Conservation (phyloP, 2,888 invertebrate genomes). For the Megastigmus dorsalis region DNA sequence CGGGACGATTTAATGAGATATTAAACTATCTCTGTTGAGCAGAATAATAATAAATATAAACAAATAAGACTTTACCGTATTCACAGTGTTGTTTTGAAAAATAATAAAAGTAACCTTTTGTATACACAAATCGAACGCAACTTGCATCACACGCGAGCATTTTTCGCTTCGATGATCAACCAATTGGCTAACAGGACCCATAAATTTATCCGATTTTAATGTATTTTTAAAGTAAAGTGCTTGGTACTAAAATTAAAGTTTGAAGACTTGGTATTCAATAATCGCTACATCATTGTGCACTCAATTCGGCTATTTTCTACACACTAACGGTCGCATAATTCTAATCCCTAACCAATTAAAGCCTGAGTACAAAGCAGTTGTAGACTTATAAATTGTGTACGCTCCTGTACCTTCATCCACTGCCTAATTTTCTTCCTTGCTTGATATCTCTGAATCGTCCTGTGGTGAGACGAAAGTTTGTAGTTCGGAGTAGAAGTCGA, state of each 20-base stretch:
- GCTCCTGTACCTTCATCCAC: slow-evolving; percentile 11
- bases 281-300: slow-evolving; percentile 7
- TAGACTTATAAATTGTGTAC: slow-evolving; percentile 29
- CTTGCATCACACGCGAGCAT: slow-evolving; percentile 39
- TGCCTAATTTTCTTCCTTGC: slow-evolving; percentile 27
- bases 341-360: slow-evolving; percentile 1
- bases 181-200: background rate
- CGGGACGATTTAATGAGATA: slow-evolving; percentile 57
- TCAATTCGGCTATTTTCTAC: slow-evolving; percentile 12
- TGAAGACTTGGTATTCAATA: background rate
- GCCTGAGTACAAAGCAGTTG: slow-evolving; percentile 35
- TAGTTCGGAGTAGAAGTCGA: slow-evolving; percentile 68
- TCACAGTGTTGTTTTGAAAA: background rate
- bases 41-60: slow-evolving; percentile 5
- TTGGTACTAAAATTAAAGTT: slow-evolving; percentile 20
- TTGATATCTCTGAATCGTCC: slow-evolving; percentile 62
- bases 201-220: too few relatives aligned
- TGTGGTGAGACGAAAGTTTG: slow-evolving; percentile 64
- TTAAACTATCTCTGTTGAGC: slow-evolving; percentile 12
- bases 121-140: slow-evolving; percentile 13
- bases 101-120: slow-evolving; percentile 21
- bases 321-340: slow-evolving; percentile 23
- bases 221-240: slow-evolving; percentile 25
- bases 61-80: background rate
- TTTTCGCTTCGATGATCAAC: slow-evolving; percentile 8